Base-by-base conservation (phyloP, 2,113 vertebrate species). In the Cygnus buccinator region DNA sequence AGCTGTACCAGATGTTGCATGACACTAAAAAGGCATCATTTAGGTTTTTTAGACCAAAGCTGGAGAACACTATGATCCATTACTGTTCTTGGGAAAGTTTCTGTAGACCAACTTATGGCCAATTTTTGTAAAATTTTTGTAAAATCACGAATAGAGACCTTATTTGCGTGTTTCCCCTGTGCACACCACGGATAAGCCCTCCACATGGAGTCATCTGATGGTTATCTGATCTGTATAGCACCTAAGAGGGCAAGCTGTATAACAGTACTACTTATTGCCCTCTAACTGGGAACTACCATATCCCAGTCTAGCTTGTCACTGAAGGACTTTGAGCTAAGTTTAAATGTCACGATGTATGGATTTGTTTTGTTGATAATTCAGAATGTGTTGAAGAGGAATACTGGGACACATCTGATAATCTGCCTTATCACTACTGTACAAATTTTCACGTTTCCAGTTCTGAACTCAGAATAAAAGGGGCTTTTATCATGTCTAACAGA, bases 341-440 rank as follows among this genome's bases (percentile, higher is more conserved):
- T 83, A 85, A 95, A 96, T 71, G 66, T 76, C 48, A 46, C 73
- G 29, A 70, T 31, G 43, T 41, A 72, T 37, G 21, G 25, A 20
- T 59, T 87, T 83, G 37, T 70, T 96, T 94, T 90, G 50, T 63
- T 84, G 35, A 81, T 80, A 95, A 95, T 84, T 90, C 84, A 84
- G 33, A 46, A 4, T 63, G n/a, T 48, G 61, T 83, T 84, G 68
- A 91, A 33, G 81, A 43, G 50, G 84, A 93, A 52, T 67, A 90
- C 10, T 35, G 28, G 18, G 63, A 80, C 41, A 70, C 31, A 72
- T 94, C 29, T 90, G 89, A 58, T 93, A 88, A 90, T 41, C 62
- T 66, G 84, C 10, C 6, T 91, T 87, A 85, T 33, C 78, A 79
- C 41, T 84, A 70, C 21, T 65, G 25, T 76, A 67, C 28, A 54